Base-by-base conservation (phyloP, 2,113 vertebrate genomes). In the Boulengeromyrus knoepffleri region DNA sequence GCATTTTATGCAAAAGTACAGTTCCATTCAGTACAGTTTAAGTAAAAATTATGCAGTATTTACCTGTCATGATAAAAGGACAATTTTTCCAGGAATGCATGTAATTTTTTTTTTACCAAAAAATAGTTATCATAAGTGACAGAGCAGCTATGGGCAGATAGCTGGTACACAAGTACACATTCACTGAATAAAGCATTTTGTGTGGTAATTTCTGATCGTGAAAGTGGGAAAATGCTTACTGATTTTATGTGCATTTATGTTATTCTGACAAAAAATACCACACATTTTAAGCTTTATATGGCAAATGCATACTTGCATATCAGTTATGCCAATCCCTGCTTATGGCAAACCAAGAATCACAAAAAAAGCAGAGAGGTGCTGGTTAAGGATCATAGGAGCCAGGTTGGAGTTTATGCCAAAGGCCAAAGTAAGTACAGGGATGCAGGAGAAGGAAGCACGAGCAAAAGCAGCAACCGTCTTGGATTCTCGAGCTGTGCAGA, bases 401-500 rank as follows among this genome's bases (percentile, higher is more conserved):
- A 85, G 85, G 85, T 1, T 58, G 77, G 70, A 90, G 53, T 47
- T 92, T 50, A 52, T 90, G 19, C 80, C 88, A 87, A 90, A 90
- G 90, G 62, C 91, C 92, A 89, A 89, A 47, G 77, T 87, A 89
- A 42, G 36, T 52, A 74, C 85, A 91, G 92, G 74, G 88, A 74
- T 80, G 74, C 77, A 53, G 1, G 21, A 86, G 50, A 52, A 91
- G 52, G 58, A 58, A 91, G 83, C 7, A 88, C 90, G 93, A 92
- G 92, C 93, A 93, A 90, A 94, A 92, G 91, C 89, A 89, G 91
- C 84, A 94, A 93, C 92, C 90, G 87, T 10, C 80, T 10, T 89
- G 83, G 24, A n/a, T 89, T 88, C 36, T 66, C 45, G 77, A 90
- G 70, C 7, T 42, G 13, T 45, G 10, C 86, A 53, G 17, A 80